Base-by-base conservation (phyloP, 2,113 vertebrate species). In the Amia ocellicauda region DNA sequence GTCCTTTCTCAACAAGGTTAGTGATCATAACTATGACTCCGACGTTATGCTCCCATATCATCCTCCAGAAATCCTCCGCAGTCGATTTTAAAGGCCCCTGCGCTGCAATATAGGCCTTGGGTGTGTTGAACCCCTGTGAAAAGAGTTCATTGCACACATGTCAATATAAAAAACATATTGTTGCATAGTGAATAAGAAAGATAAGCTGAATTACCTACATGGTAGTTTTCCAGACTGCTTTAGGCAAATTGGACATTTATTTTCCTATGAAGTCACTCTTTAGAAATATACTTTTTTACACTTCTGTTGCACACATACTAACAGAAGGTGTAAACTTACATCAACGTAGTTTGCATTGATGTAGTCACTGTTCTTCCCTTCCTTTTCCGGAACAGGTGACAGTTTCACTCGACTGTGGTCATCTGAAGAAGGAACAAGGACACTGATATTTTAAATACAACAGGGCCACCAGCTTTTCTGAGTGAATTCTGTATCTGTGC, bases 291-390 rank as follows among this genome's bases (percentile, higher is more conserved):
- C n/a, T n/a, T n/a, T n/a, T n/a, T n/a, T n/a, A n/a, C n/a, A n/a
- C n/a, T n/a, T n/a, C n/a, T n/a, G n/a, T n/a, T n/a, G n/a, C n/a
- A n/a, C n/a, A n/a, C n/a, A n/a, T n/a, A n/a, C n/a, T n/a, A n/a
- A n/a, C n/a, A n/a, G n/a, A n/a, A n/a, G n/a, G n/a, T n/a, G 16
- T 26, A 9, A 47, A 80, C 93, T 92, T 87, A 99, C 97, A 63
- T 99, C 94, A 3, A 99, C 92, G 0, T 90, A 99, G 84, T 97
- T 98, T 54, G 97, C 97, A 74, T 98, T 98, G 74, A 98, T 98
- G 73, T 98, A 97, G 80, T 99, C 95, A n/a, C 86, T 89, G 27
- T 80, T 72, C 77, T 86, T 94, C 62, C 92, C 92, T 40, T 94
- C 91, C 74, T 90, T 94, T 76, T 92, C 90, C 52, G 80, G 65